phyloP scores from a whole-genome alignment of 1,140 invertebrate genomes.

The Odontomachus brunneus region DNA sequence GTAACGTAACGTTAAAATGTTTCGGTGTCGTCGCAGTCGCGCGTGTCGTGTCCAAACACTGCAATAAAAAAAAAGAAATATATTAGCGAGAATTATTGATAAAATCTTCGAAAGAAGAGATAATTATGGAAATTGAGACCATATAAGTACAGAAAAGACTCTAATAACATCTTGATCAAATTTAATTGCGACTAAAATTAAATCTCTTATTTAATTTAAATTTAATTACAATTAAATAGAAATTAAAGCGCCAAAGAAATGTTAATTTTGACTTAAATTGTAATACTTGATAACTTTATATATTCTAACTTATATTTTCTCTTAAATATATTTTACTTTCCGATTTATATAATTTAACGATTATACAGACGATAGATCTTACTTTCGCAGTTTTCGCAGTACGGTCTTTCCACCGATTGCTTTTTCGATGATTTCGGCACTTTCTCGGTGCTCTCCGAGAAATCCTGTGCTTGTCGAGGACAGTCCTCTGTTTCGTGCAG shows the following conservation, averaged over 20 bases:
- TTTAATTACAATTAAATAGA: too few relatives aligned
- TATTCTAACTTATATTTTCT: too few relatives aligned
- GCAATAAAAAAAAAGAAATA: conserved; percentile 36
- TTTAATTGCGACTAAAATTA: too few relatives aligned
- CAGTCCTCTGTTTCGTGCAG: conserved; percentile 98
- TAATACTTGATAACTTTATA: too few relatives aligned
- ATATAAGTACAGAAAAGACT: neutral
- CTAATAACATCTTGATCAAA: too few relatives aligned
- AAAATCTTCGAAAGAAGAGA: conserved; percentile 44
- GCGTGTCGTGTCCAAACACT: conserved; percentile 72
- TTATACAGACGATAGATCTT: conserved; percentile 56
- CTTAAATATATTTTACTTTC: neutral
- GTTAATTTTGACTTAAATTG: too few relatives aligned
- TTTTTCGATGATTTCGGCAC: conserved; percentile 82
- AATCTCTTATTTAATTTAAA: too few relatives aligned
- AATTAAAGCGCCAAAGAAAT: too few relatives aligned
- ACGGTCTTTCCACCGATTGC: conserved; percentile 89
- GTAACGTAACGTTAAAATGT: conserved; percentile 67
- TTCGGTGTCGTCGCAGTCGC: conserved; percentile 70
- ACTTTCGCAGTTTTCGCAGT: conserved; percentile 98
- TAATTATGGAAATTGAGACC: conserved; percentile 45
- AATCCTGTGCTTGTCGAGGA: conserved; percentile 92
- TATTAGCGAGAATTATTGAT: conserved; percentile 3
- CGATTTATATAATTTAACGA: neutral
- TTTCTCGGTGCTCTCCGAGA: conserved; percentile 83